Conservation (phyloP, 2,113 vertebrate genomes). For the Albula goreensis region DNA sequence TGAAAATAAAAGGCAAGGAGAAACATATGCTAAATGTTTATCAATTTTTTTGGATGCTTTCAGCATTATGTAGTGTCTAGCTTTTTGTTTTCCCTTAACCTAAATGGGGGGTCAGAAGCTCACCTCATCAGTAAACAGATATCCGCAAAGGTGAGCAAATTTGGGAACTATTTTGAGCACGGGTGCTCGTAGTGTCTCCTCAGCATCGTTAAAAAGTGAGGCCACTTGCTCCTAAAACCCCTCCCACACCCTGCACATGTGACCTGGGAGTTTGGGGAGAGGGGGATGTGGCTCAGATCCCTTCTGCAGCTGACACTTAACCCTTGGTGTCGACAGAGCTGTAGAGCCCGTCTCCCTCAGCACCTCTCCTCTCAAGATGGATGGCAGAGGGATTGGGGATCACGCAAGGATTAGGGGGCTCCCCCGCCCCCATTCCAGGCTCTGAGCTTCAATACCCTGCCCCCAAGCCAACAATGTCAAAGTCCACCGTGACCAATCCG, state of each 20-base stretch:
- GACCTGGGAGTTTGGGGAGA: not conserved
- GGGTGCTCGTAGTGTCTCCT: constrained; percentile 3
- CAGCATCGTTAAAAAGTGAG: not conserved
- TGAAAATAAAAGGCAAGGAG: not conserved
- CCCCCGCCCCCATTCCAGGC: not conserved
- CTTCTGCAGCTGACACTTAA: constrained; percentile 52
- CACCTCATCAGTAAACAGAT: constrained; percentile 12
- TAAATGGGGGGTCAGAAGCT: not conserved
- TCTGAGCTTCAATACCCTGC: too few relatives aligned
- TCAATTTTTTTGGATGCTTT: not conserved
- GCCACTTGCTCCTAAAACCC: not conserved
- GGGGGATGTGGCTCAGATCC: not conserved
- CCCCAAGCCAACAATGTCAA: constrained; percentile 1
- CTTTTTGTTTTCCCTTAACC: not conserved
- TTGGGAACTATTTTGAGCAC: constrained; percentile 24
- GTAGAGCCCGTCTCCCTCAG: constrained; percentile 56
- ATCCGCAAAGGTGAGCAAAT: constrained; percentile 26
- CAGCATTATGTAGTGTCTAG: not conserved
- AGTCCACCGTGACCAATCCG: not conserved
- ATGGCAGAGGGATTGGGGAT: not conserved
- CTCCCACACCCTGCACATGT: not conserved
- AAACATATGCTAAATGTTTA: not conserved
- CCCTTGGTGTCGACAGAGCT: constrained; percentile 46
- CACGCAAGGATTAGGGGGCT: not conserved
- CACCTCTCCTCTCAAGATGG: constrained; percentile 44